These are phyloP conservation scores for Amiota communis DNA, from an alignment of 2,888 invertebrate genomes.

Conservation along the genomic window DNA sequence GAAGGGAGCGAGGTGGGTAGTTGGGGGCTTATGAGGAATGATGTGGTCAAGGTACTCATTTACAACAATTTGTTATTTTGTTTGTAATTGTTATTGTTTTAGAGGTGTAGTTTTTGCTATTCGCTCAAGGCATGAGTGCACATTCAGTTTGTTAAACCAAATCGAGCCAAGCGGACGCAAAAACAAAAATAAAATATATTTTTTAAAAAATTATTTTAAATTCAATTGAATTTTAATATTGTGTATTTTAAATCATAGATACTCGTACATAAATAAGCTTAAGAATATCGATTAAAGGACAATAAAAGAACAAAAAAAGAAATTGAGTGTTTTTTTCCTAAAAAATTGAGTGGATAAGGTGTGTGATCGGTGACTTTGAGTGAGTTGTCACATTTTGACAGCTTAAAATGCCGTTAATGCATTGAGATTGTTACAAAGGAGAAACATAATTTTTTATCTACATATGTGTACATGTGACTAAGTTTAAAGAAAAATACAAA, in stretches of 20 bases:
- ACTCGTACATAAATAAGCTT: too few species aligned
- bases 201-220: not conserved
- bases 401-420: too few species aligned
- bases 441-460: too few species aligned
- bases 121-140: not conserved
- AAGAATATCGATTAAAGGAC: too few species aligned
- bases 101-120: not conserved
- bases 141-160: constrained; percentile 14
- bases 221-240: too few species aligned
- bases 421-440: too few species aligned
- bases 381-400: too few species aligned
- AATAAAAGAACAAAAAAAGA: not conserved
- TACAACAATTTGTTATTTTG: not conserved
- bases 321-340: not conserved
- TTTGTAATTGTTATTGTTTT: not conserved
- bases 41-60: not conserved
- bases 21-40: not conserved
- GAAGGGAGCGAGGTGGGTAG: not conserved
- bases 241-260: too few species aligned
- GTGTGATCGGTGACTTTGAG: too few species aligned
- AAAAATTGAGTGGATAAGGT: not conserved
- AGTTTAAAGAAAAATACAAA: too few species aligned
- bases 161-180: constrained; percentile 14
- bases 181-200: not conserved
- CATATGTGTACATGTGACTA: too few species aligned